Percentiles rank a stretch among this genome's conserved stretches.
These are phyloP conservation scores for Oxystoma pomonae DNA, from an alignment of 2,888 invertebrate species.

Conservation along the genomic window DNA sequence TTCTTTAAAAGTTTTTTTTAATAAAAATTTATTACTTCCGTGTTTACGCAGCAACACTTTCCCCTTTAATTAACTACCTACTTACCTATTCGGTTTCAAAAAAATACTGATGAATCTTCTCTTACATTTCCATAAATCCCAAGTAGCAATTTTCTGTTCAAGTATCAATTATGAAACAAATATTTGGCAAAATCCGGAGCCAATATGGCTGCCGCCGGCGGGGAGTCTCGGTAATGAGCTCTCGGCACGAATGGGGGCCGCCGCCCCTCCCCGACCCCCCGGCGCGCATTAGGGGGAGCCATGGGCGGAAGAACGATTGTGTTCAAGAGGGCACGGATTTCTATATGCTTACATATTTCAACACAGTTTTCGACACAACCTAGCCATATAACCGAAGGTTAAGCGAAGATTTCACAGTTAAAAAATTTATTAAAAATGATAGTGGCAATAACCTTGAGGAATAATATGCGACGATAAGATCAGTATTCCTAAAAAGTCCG, in stretches of 20 bases:
- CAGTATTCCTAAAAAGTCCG: no score
- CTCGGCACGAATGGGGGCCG: slow-evolving; percentile 29
- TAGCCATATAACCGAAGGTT: background rate
- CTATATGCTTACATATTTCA: background rate
- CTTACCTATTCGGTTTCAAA: no score
- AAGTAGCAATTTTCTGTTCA: slow-evolving; percentile 3
- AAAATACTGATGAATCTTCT: no score
- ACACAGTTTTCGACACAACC: background rate
- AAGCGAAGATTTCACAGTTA: background rate
- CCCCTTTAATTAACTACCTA: no score
- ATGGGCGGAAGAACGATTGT: slow-evolving; percentile 11
- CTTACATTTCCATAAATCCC: background rate
- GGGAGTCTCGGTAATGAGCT: slow-evolving; percentile 36
- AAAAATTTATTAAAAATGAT: no score
- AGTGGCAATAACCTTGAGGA: no score
- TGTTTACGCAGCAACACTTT: no score
- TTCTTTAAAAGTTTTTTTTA: no score
- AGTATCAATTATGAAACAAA: slow-evolving; percentile 19
- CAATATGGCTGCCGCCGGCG: slow-evolving; percentile 24
- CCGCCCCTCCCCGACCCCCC: background rate
- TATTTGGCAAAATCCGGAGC: slow-evolving; percentile 23
- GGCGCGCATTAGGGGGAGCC: slow-evolving; percentile 12
- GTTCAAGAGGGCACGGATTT: background rate
- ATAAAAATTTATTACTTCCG: no score
- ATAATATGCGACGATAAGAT: no score